Evolutionary conservation across 1,140 invertebrate genomes (phyloP), one percentile per base, ranked within the genome.

Genomic region (Nasonia longicornis): DNA sequence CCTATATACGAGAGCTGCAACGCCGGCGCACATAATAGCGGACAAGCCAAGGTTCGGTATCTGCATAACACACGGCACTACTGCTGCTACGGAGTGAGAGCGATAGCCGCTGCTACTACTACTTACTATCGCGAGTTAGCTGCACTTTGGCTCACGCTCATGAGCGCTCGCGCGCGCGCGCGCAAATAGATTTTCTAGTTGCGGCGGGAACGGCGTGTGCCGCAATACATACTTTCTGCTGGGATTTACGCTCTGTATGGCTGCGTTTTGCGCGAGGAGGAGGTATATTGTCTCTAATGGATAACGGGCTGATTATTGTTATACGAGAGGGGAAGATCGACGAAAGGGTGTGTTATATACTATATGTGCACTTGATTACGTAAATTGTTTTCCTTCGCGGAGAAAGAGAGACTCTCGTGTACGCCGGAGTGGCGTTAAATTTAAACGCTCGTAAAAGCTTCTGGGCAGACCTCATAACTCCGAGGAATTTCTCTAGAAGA

Each of bases 141-240:
- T 67, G 26, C 66, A 31, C 66, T 67, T 67, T 26, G 22, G 26
- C 66, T 26, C 26, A 12, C 26, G 66, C 29, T 26, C 66, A 31
- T 31, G 52, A 58, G 52, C 52, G 52, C 31, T 26, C 26, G 26
- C 26, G 26, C 26, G 31, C 31, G 31, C 31, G 31, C 3, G 58
- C 66, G 66, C 66, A 67, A 29, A 67, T 67, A 67, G 52, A 58
- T 58, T 58, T 58, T 58, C 52, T 58, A 58, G 52, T 58, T 58
- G 35, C 35, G 26, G 26, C 26, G 52, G 52, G 52, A 58, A 58
- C 52, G 52, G 4, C 10, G 38, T 58, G 52, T 58, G 52, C 52
- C 52, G 52, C 52, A 58, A 58, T 12, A 11, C 2, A 20, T 58
- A 58, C 52, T 58, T 58, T 58, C 52, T 58, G 52, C 52, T 20